A percentile compares a stretch with the other conserved stretches of the same genome.
These are phyloP conservation scores for Cavia aperea DNA, from an alignment of 2,113 vertebrate species.

Conservation along the genomic window DNA sequence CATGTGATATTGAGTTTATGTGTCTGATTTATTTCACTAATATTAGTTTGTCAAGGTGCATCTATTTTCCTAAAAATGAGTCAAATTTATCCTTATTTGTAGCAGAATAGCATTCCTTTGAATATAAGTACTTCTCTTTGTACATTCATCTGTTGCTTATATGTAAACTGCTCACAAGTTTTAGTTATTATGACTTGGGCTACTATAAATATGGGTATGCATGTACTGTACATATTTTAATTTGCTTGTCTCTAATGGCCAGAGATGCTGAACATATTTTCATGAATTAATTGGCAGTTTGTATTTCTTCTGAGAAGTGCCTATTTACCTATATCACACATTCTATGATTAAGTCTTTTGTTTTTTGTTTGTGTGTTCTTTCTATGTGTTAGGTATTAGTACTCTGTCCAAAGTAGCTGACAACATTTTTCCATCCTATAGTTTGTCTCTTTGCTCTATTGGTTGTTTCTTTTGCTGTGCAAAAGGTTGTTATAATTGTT, in stretches of 20 bases:
- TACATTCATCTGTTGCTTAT: neutral
- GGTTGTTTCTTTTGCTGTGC: neutral
- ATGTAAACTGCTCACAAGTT: neutral
- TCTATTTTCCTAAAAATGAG: neutral
- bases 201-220: too few species aligned
- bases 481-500: neutral
- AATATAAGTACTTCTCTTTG: neutral
- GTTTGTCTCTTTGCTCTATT: neutral
- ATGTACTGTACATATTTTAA: neutral
- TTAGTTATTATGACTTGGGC: neutral
- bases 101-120: neutral
- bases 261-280: neutral
- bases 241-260: neutral
- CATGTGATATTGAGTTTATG: neutral
- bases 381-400: neutral
- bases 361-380: neutral
- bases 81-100: neutral
- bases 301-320: neutral
- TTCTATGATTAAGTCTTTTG: neutral
- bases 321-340: neutral
- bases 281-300: neutral
- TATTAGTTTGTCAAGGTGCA: neutral
- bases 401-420: neutral
- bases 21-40: neutral
- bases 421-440: neutral